phyloP scores from a whole-genome alignment of 1,140 invertebrate species.

The Matsumurasca onukii region DNA sequence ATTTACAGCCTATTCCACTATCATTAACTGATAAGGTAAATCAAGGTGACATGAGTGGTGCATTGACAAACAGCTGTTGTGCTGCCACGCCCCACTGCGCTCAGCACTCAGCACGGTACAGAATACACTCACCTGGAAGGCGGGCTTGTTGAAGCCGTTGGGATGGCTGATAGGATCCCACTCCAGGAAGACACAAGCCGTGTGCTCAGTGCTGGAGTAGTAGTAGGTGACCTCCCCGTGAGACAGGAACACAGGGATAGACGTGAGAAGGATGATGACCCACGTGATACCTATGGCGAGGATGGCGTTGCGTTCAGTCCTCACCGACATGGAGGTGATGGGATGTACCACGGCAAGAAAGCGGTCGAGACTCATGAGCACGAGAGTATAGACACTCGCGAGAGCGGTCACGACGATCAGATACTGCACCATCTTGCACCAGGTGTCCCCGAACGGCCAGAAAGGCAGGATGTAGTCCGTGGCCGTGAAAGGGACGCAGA shows the following conservation, averaged over 20 bases:
- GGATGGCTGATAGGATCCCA: slow-evolving; percentile 45
- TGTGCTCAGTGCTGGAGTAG: slow-evolving; percentile 59
- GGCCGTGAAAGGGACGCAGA: slow-evolving; percentile 94
- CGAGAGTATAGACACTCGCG: slow-evolving; percentile 90
- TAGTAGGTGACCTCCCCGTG: slow-evolving; percentile 74
- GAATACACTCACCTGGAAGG: slow-evolving; percentile 60
- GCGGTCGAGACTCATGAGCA: slow-evolving; percentile 92
- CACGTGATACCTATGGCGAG: slow-evolving; percentile 77
- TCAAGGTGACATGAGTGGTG: background rate
- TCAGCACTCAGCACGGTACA: background rate
- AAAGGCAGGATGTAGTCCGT: slow-evolving; percentile 81
- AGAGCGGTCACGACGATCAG: slow-evolving; percentile 88
- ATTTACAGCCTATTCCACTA: background rate
- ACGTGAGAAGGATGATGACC: slow-evolving; percentile 74
- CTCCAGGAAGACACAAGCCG: slow-evolving; percentile 65
- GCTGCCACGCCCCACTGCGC: background rate
- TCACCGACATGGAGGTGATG: slow-evolving; percentile 82
- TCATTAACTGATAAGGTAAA: background rate
- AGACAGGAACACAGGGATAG: slow-evolving; percentile 73
- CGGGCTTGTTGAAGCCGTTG: slow-evolving; percentile 65
- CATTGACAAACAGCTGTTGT: background rate
- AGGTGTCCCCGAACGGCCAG: slow-evolving; percentile 90
- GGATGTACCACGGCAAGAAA: slow-evolving; percentile 95
- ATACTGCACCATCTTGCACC: slow-evolving; percentile 88
- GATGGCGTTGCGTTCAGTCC: slow-evolving; percentile 84